phyloP scores from a whole-genome alignment of 2,797 vertebrate genomes.

The Molossus alvarezi region DNA sequence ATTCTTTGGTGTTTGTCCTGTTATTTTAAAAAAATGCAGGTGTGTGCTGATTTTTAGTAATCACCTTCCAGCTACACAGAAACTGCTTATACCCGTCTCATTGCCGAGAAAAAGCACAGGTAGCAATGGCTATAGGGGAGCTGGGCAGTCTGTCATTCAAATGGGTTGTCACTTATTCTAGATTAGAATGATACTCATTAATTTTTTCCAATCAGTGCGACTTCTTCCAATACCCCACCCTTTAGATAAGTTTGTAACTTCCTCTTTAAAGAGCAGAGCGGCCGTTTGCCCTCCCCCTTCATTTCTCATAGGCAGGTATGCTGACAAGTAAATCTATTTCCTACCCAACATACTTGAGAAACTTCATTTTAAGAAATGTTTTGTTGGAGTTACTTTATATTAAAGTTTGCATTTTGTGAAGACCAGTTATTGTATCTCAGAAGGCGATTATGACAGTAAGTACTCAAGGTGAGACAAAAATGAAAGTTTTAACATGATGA shows the following conservation, averaged over 20 bases:
- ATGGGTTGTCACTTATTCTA: not conserved
- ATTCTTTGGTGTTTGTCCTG: not conserved
- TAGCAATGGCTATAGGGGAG: not conserved
- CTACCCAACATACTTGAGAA: constrained; percentile 1
- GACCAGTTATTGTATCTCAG: not conserved
- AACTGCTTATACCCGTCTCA: not conserved
- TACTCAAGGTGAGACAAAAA: not conserved
- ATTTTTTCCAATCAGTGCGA: not conserved
- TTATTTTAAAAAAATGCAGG: not conserved
- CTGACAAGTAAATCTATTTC: not conserved
- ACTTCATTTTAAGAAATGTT: not conserved
- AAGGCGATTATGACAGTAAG: not conserved
- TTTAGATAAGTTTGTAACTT: not conserved
- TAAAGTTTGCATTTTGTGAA: not conserved
- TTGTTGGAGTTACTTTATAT: not conserved
- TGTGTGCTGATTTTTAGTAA: not conserved
- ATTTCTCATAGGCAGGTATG: not conserved
- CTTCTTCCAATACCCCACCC: not conserved
- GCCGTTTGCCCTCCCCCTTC: not conserved
- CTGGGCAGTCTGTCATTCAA: not conserved
- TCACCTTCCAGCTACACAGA: not conserved
- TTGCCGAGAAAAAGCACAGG: not conserved
- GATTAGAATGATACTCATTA: not conserved
- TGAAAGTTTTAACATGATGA: not conserved
- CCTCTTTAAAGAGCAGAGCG: not conserved